A percentile compares a stretch with the other conserved stretches of the same genome.
These are phyloP conservation scores for Eustalomyia histrio DNA, from an alignment of 2,888 invertebrate species.

Conservation along the genomic window DNA sequence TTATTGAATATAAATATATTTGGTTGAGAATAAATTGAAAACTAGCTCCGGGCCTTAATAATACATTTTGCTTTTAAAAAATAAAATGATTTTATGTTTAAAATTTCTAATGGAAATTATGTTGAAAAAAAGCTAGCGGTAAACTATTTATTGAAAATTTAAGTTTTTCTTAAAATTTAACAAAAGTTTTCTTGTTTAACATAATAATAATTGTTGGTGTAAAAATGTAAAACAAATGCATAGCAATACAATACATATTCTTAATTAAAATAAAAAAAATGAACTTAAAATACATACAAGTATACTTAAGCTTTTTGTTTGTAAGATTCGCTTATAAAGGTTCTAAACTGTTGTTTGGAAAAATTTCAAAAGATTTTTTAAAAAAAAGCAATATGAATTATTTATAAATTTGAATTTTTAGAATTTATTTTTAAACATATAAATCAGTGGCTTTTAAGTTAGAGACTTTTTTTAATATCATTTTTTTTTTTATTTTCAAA, in stretches of 20 bases:
- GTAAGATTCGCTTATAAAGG: background rate
- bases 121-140: too few relatives aligned
- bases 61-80: too few relatives aligned
- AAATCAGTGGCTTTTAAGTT: too few relatives aligned
- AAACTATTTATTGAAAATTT: conserved; percentile 14
- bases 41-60: too few relatives aligned
- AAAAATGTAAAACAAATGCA: conserved; percentile 35
- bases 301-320: background rate
- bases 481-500: too few relatives aligned
- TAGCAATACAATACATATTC: conserved; percentile 30
- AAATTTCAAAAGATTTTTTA: background rate
- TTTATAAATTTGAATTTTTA: background rate
- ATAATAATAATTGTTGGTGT: conserved; percentile 21
- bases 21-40: too few relatives aligned
- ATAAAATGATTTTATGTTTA: too few relatives aligned
- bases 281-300: background rate
- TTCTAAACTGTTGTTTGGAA: conserved; percentile 13
- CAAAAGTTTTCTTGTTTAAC: background rate
- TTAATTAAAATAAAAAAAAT: conserved; percentile 23
- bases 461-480: too few relatives aligned
- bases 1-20: too few relatives aligned
- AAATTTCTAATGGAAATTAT: too few relatives aligned
- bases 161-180: conserved; percentile 51
- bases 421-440: background rate
- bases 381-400: background rate